These are phyloP conservation scores for Tetrao urogallus DNA, from an alignment of 2,113 vertebrate species.

Conservation along the genomic window DNA sequence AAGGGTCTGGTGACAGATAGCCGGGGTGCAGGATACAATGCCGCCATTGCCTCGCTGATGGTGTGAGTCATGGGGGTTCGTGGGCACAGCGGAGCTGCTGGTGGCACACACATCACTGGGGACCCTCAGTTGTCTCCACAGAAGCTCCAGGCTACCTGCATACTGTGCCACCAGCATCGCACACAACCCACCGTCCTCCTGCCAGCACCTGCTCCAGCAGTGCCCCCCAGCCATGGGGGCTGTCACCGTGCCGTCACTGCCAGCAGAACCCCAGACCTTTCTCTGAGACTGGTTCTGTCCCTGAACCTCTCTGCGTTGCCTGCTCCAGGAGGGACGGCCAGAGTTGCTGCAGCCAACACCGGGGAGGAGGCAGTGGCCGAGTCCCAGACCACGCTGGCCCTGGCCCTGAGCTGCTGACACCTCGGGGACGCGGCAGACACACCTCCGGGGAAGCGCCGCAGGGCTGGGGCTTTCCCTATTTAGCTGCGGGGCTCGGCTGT, in stretches of 20 bases:
- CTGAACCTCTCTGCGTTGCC: neutral
- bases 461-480: slow-evolving; percentile 67
- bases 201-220: neutral
- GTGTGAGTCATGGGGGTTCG: neutral
- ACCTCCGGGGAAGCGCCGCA: slow-evolving; percentile 33
- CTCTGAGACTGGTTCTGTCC: neutral
- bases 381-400: slow-evolving; percentile 48
- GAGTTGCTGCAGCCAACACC: neutral
- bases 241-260: neutral
- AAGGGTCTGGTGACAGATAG: neutral
- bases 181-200: neutral
- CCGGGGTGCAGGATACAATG: neutral
- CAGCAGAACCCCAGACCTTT: neutral
- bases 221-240: accelerated
- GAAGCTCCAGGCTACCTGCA: neutral
- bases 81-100: neutral
- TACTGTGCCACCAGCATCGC: neutral
- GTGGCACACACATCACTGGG: accelerated
- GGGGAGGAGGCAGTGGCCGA: neutral
- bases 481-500: neutral
- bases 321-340: accelerated
- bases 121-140: neutral
- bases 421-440: slow-evolving; percentile 50
- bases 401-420: slow-evolving; percentile 61
- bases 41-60: accelerated